Evolutionary conservation across 2,888 invertebrate genomes (phyloP).

Genomic region (Leptura quadrifasciata): DNA sequence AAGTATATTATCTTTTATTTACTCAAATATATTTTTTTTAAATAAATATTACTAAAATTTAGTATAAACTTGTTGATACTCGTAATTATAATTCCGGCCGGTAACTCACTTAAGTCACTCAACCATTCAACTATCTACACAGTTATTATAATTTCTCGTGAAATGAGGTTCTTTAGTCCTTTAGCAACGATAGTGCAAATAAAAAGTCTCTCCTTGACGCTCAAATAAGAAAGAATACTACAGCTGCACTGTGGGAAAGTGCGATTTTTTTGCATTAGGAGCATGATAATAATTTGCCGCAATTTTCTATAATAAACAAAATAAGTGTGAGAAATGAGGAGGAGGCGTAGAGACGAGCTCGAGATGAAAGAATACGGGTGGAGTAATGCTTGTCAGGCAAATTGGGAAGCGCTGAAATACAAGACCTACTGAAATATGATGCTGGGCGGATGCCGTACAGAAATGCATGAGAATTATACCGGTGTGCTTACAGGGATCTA

Average conservation of each 20-base stretch:
- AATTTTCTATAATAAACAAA: constrained; percentile 65
- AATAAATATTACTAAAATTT: too few species aligned
- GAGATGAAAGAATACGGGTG: constrained; percentile 65
- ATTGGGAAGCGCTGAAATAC: constrained; percentile 63
- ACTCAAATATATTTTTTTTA: too few species aligned
- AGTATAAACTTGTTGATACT: too few species aligned
- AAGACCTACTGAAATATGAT: constrained; percentile 51
- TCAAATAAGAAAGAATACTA: constrained; percentile 3
- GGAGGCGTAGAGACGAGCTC: constrained; percentile 45
- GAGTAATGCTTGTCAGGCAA: constrained; percentile 65
- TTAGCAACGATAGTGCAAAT: not conserved
- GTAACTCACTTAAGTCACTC: not conserved
- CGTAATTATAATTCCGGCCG: too few species aligned
- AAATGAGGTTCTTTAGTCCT: not conserved
- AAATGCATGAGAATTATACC: constrained; percentile 25
- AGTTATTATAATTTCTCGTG: not conserved
- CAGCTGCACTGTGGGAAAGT: constrained; percentile 36
- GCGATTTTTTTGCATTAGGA: constrained; percentile 35
- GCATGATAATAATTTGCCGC: constrained; percentile 59
- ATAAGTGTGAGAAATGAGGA: constrained; percentile 60
- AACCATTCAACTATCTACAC: not conserved
- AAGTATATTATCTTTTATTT: too few species aligned
- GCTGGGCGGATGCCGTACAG: constrained; percentile 34
- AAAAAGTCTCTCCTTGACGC: constrained; percentile 1
- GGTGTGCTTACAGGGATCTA: constrained; percentile 1